Evolutionary conservation across 2,888 invertebrate species (phyloP).

Genomic region (Chironomus riparius): DNA sequence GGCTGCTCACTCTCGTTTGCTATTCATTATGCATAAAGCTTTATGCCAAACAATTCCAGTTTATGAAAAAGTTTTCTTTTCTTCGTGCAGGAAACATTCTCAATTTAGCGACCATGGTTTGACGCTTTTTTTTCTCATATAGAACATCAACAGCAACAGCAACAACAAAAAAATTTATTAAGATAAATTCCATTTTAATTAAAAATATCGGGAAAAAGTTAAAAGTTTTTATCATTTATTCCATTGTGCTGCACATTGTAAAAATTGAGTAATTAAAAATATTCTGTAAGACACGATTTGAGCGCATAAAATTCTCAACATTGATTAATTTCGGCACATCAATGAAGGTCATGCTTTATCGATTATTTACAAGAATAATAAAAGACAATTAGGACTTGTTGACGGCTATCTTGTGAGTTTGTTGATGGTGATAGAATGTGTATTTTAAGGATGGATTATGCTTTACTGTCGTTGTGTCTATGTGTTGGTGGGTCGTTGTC

Average conservation of each 20-base stretch:
- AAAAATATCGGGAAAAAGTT: slow-evolving; percentile 2
- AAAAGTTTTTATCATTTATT: too few relatives aligned
- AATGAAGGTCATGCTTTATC: too few relatives aligned
- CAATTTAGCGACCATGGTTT: neutral
- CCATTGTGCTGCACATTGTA: too few relatives aligned
- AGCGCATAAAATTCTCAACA: too few relatives aligned
- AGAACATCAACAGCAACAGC: too few relatives aligned
- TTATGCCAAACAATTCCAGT: neutral
- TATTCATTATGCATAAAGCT: neutral
- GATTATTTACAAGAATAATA: too few relatives aligned
- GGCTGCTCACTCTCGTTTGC: neutral
- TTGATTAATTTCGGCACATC: too few relatives aligned
- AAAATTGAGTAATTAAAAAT: too few relatives aligned
- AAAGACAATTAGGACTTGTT: too few relatives aligned
- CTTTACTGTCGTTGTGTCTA: too few relatives aligned
- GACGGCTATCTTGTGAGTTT: neutral
- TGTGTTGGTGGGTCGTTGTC: too few relatives aligned
- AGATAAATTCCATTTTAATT: slow-evolving; percentile 25
- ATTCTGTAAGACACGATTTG: neutral
- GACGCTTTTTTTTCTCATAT: too few relatives aligned
- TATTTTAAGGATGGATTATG: neutral
- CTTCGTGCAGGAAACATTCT: neutral
- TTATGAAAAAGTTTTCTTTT: neutral
- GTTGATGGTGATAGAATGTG: neutral
- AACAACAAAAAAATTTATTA: neutral